These are phyloP conservation scores for Siphlonurus alternatus DNA, from an alignment of 2,888 invertebrate species.

Conservation along the genomic window DNA sequence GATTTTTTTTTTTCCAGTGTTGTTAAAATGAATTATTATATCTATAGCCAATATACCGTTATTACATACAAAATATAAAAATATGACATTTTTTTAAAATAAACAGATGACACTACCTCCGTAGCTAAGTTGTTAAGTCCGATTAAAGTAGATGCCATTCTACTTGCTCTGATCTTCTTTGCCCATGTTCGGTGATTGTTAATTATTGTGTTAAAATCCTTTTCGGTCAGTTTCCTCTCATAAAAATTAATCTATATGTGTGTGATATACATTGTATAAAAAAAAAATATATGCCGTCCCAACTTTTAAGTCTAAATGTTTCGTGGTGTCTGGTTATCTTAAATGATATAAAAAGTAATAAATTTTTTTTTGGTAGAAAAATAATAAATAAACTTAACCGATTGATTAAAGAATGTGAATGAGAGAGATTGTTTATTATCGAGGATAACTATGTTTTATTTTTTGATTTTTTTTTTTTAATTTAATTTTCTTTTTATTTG, in stretches of 20 bases:
- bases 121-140: not conserved
- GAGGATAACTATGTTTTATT: too few relatives aligned
- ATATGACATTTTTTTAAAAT: not conserved
- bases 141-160: not conserved
- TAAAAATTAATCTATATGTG: not conserved
- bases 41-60: not conserved
- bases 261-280: not conserved
- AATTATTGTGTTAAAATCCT: not conserved
- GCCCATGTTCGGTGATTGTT: not conserved
- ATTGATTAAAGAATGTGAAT: too few relatives aligned
- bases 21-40: not conserved
- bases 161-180: not conserved
- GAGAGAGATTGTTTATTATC: too few relatives aligned
- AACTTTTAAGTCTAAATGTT: conserved; percentile 4
- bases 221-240: not conserved
- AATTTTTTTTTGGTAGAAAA: not conserved
- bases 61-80: not conserved
- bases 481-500: too few relatives aligned
- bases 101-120: not conserved
- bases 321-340: not conserved
- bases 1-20: not conserved
- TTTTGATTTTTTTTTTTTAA: too few relatives aligned
- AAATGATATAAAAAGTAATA: not conserved
- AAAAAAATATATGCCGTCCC: conserved; percentile 1
- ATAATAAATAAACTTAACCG: not conserved